Conservation (phyloP, 2,888 invertebrate genomes). For the Parasteatoda lunata region DNA sequence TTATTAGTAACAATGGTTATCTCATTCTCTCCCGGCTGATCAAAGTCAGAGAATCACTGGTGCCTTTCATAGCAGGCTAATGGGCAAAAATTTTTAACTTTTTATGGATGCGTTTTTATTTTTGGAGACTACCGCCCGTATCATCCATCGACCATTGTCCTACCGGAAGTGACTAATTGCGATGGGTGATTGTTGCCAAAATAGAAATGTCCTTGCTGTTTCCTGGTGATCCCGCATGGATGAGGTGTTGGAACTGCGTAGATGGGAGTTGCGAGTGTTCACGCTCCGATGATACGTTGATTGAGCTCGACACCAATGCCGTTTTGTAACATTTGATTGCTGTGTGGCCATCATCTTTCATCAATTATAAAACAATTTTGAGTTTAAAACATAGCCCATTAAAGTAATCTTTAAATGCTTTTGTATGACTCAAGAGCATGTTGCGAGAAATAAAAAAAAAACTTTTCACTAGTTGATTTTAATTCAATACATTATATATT, state of each 20-base stretch:
- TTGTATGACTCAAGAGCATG: too few relatives aligned
- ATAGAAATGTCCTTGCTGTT: conserved; percentile 38
- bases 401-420: too few relatives aligned
- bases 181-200: conserved; percentile 20
- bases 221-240: conserved; percentile 34
- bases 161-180: conserved; percentile 63
- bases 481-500: too few relatives aligned
- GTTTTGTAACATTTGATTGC: not conserved
- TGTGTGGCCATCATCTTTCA: too few relatives aligned
- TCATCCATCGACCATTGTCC: conserved; percentile 46
- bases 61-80: conserved; percentile 8
- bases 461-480: too few relatives aligned
- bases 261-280: not conserved
- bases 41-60: conserved; percentile 18
- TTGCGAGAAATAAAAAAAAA: too few relatives aligned
- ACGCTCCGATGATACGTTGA: conserved; percentile 2
- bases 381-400: too few relatives aligned
- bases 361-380: too few relatives aligned
- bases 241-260: not conserved
- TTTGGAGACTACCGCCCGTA: conserved; percentile 15
- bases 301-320: not conserved
- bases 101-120: conserved; percentile 21
- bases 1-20: not conserved
- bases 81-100: conserved; percentile 13
- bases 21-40: conserved; percentile 8